Percentiles rank a stretch among this genome's conserved stretches.
These are phyloP conservation scores for Elephas maximus DNA, from an alignment of 2,113 vertebrate genomes.

Conservation along the genomic window DNA sequence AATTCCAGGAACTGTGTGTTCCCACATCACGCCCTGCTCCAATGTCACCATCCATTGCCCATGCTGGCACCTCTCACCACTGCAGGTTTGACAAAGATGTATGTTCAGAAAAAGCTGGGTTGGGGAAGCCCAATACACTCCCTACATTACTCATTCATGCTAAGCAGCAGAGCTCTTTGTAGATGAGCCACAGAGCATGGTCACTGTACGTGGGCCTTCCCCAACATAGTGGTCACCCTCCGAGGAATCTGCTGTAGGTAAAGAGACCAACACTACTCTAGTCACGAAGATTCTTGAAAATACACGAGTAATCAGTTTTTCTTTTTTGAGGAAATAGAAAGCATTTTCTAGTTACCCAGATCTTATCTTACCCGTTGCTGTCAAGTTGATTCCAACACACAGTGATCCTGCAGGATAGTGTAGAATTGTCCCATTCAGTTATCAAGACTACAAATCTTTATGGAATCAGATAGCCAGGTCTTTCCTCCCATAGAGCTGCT, in stretches of 20 bases:
- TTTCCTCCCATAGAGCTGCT: neutral
- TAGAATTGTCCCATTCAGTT: neutral
- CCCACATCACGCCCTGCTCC: neutral
- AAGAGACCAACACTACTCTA: neutral
- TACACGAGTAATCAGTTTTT: neutral
- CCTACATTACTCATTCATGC: neutral
- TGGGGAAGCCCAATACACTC: neutral
- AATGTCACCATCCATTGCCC: neutral
- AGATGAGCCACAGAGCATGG: neutral
- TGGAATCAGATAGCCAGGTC: no score
- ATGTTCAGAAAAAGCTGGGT: neutral
- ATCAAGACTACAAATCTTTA: neutral
- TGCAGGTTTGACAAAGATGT: neutral
- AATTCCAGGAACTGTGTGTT: constrained; percentile 6
- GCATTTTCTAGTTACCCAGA: neutral
- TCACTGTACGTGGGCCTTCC: neutral
- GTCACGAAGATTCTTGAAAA: neutral
- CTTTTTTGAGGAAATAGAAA: constrained; percentile 20
- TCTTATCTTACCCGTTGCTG: neutral
- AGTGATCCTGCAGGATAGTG: neutral
- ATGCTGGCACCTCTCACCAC: neutral
- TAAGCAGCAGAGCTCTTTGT: neutral
- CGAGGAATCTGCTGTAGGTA: neutral
- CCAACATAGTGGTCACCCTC: neutral
- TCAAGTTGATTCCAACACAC: neutral